A percentile compares a stretch with the other conserved stretches of the same genome.
Conservation (phyloP, 2,888 invertebrate species). For the Torymus aiolomorphi region DNA sequence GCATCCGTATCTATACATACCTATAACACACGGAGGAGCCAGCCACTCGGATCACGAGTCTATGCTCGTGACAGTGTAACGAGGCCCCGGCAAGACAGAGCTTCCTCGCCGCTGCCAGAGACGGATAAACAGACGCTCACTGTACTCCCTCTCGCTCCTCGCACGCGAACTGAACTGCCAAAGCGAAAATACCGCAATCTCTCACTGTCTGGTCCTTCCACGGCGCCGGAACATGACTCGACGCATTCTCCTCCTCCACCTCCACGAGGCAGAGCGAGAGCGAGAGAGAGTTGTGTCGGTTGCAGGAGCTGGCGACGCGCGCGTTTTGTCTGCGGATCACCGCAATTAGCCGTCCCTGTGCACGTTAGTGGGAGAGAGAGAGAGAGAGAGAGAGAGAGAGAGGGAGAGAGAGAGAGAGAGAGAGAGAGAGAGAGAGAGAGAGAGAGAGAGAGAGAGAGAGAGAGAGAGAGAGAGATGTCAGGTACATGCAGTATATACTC, state of each 20-base stretch:
- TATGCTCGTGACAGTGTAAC: constrained; percentile 42
- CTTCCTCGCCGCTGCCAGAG: not conserved
- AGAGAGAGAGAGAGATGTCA: not conserved
- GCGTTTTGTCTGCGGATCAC: constrained; percentile 49
- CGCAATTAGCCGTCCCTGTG: constrained; percentile 47
- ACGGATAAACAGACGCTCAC: not conserved
- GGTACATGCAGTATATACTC: not conserved
- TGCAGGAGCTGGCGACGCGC: constrained; percentile 26
- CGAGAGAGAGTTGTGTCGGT: constrained; percentile 29
- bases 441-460: too few relatives aligned
- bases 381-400: too few relatives aligned
- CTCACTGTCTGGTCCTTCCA: constrained; percentile 54
- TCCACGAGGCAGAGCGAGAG: not conserved
- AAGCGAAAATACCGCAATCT: constrained; percentile 55
- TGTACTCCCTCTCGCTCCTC: not conserved
- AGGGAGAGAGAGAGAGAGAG: too few relatives aligned
- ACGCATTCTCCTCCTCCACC: not conserved
- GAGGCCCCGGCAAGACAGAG: not conserved
- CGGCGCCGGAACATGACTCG: constrained; percentile 44
- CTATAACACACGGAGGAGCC: too few relatives aligned
- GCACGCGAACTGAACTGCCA: constrained; percentile 26
- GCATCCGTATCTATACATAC: too few relatives aligned
- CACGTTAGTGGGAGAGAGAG: not conserved
- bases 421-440: too few relatives aligned
- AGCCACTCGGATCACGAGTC: not conserved